phyloP scores from a whole-genome alignment of 1,140 invertebrate genomes.

The Sminthurides bifidus region DNA sequence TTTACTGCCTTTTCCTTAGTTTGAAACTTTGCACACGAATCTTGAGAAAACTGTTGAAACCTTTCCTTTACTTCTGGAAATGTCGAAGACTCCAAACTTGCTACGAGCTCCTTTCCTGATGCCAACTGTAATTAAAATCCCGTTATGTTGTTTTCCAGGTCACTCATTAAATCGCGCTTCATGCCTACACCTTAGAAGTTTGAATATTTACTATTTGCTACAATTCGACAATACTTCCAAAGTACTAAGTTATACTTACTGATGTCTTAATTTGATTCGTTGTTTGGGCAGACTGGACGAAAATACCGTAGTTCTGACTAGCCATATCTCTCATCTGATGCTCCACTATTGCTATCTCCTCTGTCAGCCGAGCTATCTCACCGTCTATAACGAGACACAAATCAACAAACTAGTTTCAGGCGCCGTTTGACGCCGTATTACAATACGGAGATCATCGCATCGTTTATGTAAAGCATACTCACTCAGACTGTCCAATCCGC shows the following conservation, averaged over 20 bases:
- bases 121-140: constrained; percentile 16
- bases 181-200: too few relatives aligned
- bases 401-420: neutral
- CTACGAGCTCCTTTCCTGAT: constrained; percentile 17
- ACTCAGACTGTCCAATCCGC: constrained; percentile 29
- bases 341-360: constrained; percentile 30
- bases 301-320: constrained; percentile 31
- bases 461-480: constrained; percentile 7
- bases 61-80: constrained; percentile 20
- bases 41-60: constrained; percentile 13
- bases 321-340: constrained; percentile 31
- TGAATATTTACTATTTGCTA: too few relatives aligned
- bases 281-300: constrained; percentile 31
- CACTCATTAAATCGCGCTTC: too few relatives aligned
- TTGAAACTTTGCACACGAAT: constrained; percentile 16
- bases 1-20: neutral
- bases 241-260: constrained; percentile 20
- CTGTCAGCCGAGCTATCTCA: constrained; percentile 27
- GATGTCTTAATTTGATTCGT: constrained; percentile 29
- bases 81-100: constrained; percentile 13
- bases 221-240: too few relatives aligned
- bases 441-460: neutral
- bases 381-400: constrained; percentile 16
- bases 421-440: neutral
- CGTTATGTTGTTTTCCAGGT: too few relatives aligned